Evolutionary conservation across 2,888 invertebrate genomes (phyloP).

Genomic region (Caenorhabditis doughertyi): DNA sequence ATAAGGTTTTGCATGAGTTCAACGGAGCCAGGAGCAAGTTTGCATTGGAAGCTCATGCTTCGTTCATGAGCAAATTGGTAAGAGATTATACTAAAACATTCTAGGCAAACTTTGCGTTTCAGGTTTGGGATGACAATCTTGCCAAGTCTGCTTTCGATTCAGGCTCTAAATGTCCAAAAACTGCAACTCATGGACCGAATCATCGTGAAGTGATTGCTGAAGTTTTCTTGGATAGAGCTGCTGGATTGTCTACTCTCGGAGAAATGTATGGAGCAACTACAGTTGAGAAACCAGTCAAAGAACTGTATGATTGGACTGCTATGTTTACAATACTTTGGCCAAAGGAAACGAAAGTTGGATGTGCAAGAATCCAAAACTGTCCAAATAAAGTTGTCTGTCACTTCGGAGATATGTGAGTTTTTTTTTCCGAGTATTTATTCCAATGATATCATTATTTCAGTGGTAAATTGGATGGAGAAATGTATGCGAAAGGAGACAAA

Average conservation of each 20-base stretch:
- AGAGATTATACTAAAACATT: not conserved
- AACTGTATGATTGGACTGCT: not conserved
- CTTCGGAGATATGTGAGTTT: conserved; percentile 34
- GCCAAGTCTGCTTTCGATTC: not conserved
- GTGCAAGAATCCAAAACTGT: not conserved
- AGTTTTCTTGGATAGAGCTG: conserved; percentile 1
- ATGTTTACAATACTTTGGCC: conserved; percentile 30
- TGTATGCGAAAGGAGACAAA: conserved; percentile 19
- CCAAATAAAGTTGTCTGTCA: conserved; percentile 12
- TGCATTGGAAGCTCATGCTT: not conserved
- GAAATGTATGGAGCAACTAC: conserved; percentile 19
- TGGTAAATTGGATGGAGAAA: not conserved
- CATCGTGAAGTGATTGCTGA: not conserved
- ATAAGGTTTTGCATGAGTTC: conserved; percentile 12
- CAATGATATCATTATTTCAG: conserved; percentile 1
- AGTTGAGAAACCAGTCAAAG: not conserved
- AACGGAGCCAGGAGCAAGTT: conserved; percentile 34
- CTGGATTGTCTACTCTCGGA: not conserved
- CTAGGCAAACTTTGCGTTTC: not conserved
- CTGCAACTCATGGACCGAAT: not conserved
- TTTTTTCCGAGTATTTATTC: too few species aligned
- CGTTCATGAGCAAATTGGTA: conserved; percentile 6
- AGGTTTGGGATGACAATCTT: conserved; percentile 15
- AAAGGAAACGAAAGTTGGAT: conserved; percentile 22
- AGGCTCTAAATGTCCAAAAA: not conserved